phyloP scores from a whole-genome alignment of 2,888 invertebrate genomes.

The Tenodera sinensis region DNA sequence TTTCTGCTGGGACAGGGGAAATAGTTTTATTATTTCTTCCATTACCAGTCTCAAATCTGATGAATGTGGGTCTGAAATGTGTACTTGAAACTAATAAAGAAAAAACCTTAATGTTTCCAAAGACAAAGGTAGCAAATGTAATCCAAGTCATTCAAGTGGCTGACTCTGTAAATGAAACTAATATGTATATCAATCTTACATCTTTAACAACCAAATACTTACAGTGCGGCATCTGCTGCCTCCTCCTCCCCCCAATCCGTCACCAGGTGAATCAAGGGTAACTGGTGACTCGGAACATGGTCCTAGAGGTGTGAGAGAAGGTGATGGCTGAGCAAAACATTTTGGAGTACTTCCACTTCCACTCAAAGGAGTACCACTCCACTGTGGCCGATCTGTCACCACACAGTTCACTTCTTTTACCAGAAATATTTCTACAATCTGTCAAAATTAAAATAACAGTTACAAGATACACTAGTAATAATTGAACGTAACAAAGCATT shows the following conservation, averaged over 20 bases:
- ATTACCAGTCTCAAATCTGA: too few relatives aligned
- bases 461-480: not conserved
- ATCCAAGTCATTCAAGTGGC: too few relatives aligned
- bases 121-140: too few relatives aligned
- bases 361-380: constrained; percentile 13
- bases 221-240: not conserved
- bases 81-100: too few relatives aligned
- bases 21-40: too few relatives aligned
- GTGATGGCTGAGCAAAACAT: constrained; percentile 29
- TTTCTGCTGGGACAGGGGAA: too few relatives aligned
- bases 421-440: constrained; percentile 61
- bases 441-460: constrained; percentile 36
- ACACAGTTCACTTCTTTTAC: constrained; percentile 58
- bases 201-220: not conserved
- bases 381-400: constrained; percentile 48
- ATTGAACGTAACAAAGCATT: too few relatives aligned
- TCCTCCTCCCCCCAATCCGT: constrained; percentile 38
- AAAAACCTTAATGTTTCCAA: too few relatives aligned
- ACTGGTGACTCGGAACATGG: constrained; percentile 28
- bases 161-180: not conserved
- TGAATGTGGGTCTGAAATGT: too few relatives aligned
- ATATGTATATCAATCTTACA: too few relatives aligned
- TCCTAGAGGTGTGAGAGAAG: constrained; percentile 32
- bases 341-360: constrained; percentile 14
- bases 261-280: constrained; percentile 38